Percentiles rank a stretch among this genome's conserved stretches.
These are phyloP conservation scores for Cotesia congregata DNA, from an alignment of 2,888 invertebrate genomes.

Conservation along the genomic window DNA sequence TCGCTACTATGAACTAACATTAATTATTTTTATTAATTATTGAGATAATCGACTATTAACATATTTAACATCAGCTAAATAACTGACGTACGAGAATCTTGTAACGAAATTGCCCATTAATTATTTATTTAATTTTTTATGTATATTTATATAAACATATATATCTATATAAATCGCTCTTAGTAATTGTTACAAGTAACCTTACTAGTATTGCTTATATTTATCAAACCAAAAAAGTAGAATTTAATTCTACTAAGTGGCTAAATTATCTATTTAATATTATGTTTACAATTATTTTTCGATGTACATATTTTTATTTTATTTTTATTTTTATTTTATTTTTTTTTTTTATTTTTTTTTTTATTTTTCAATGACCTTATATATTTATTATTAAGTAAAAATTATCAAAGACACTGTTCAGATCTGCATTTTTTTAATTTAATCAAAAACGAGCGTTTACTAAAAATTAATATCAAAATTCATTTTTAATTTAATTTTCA, in stretches of 20 bases:
- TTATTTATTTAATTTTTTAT: slow-evolving; percentile 33
- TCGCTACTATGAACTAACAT: slow-evolving; percentile 55
- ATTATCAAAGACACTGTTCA: slow-evolving; percentile 19
- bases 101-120: slow-evolving; percentile 44
- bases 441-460: not conserved
- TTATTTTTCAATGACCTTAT: slow-evolving; percentile 23
- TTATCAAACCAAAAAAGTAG: not conserved
- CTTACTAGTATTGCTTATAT: not conserved
- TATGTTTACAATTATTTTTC: not conserved
- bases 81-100: slow-evolving; percentile 23
- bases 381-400: slow-evolving; percentile 12
- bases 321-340: slow-evolving; percentile 32
- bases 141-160: slow-evolving; percentile 12
- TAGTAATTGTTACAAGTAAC: not conserved
- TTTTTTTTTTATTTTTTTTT: slow-evolving; percentile 34
- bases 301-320: slow-evolving; percentile 27
- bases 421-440: slow-evolving; percentile 7
- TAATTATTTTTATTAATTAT: not conserved
- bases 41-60: slow-evolving; percentile 20
- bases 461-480: too few species aligned
- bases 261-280: not conserved
- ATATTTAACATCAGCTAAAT: slow-evolving; percentile 8
- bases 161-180: slow-evolving; percentile 14
- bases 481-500: slow-evolving; percentile 40
- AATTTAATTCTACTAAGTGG: not conserved